Evolutionary conservation across 1,140 invertebrate species (phyloP).

Genomic region (Drosophila kikkawai): DNA sequence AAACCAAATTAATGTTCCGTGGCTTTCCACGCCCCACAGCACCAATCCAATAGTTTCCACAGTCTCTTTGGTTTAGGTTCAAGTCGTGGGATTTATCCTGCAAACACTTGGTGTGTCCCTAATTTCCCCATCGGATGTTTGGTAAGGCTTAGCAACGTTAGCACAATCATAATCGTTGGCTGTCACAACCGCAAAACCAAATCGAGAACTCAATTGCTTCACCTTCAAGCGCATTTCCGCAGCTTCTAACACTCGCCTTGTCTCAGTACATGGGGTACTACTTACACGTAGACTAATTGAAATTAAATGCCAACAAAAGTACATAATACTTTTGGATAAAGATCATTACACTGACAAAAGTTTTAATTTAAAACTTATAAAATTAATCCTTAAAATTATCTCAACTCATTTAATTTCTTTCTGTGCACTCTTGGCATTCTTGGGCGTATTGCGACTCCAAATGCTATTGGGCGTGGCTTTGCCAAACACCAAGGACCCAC

Average conservation of each 20-base stretch:
- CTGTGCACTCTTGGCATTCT: slow-evolving; percentile 16
- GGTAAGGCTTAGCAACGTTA: background rate
- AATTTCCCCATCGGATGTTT: slow-evolving; percentile 28
- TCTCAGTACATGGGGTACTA: background rate
- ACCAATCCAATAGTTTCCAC: background rate
- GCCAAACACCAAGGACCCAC: slow-evolving; percentile 30
- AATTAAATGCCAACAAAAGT: slow-evolving; percentile 62
- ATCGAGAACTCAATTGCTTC: slow-evolving; percentile 53
- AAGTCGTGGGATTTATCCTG: slow-evolving; percentile 5
- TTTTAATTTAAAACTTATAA: background rate
- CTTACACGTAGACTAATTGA: slow-evolving; percentile 61
- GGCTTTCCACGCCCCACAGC: background rate
- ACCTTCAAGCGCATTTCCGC: slow-evolving; percentile 39
- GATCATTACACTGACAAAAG: slow-evolving; percentile 22
- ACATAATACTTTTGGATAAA: slow-evolving; percentile 40
- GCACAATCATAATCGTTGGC: slow-evolving; percentile 16
- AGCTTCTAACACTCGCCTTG: slow-evolving; percentile 2
- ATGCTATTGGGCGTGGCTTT: slow-evolving; percentile 6
- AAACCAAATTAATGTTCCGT: slow-evolving; percentile 4
- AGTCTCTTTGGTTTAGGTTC: background rate
- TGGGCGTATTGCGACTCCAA: background rate
- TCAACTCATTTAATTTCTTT: background rate
- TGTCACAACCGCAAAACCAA: slow-evolving; percentile 59
- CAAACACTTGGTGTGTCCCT: slow-evolving; percentile 4
- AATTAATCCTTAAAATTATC: background rate